Base-by-base conservation (phyloP, 2,113 vertebrate genomes). In the Lasiurus borealis region DNA sequence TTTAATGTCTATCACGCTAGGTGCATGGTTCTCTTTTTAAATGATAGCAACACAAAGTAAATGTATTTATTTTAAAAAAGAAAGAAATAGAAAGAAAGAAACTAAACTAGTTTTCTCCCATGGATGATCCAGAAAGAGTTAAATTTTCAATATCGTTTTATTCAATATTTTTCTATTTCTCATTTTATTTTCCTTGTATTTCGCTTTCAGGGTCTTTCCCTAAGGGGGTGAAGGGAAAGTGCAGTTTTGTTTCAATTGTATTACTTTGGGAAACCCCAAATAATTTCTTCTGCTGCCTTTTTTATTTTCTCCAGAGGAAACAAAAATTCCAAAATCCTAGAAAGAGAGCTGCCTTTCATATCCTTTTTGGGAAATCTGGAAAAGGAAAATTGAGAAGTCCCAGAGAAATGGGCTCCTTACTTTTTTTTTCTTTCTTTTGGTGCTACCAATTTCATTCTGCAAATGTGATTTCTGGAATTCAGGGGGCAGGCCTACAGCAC, bases 151-250 rank as follows among this genome's bases (percentile, higher is more conserved):
- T 19, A 66, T 76, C 75, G 66, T 84, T 88, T 18, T 64, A 46
- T 73, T 87, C 48, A 50, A 86, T 9, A 4, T 23, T 89, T 48
- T 84, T 86, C 7, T 59, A 69, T 71, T 90, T 85, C 34, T 90
- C 9, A 9, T 29, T 89, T 62, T 64, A 80, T 86, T 95, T 92
- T 85, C 6, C 2, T 27, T 82, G 27, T 62, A 85, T 83, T 95
- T 88, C 36, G 14, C 44, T 77, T 73, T 80, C 40, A 44, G 62
- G 19, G 4, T 10, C 29, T 34, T 62, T 85, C 50, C 48, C 94
- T 31, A 66, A 21, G 44, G 29, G 29, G 36, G 8, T 66, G 13
- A 78, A 87, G 50, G 36, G 7, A 72, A 91, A 83, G 23, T 27
- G 9, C 4, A 73, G 21, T 57, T 88, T 40, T 72, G 36, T 10